Base-by-base conservation (phyloP, 2,113 vertebrate species). In the Paraplagusia blochii region DNA sequence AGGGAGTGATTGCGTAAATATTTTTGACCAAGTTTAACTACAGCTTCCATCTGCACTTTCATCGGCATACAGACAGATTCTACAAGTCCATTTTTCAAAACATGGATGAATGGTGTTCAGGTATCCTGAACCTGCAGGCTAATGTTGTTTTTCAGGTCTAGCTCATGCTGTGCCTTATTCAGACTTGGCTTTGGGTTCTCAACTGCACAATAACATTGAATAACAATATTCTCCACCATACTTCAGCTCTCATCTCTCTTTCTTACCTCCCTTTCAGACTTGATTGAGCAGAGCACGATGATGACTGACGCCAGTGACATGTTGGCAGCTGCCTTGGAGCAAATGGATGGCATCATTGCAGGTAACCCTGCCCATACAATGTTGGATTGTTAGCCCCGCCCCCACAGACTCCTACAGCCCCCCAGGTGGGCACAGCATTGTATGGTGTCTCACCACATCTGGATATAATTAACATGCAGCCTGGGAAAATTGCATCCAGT, bases 291-390 rank as follows among this genome's bases (percentile, higher is more conserved):
- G 22, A 93, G 80, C 66, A 97, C 96, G 68, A 97, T 97, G 95
- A 99, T 97, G 95, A 92, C 90, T 22, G 95, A 98, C 39, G 96
- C 95, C 77, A 98, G 96, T 66, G 96, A 99, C 57, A 99, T 99
- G 96, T 87, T 99, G 81, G 96, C 96, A 9, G 96, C 96, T 0
- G 96, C 96, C 29, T 57, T 98, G 91, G 96, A 99, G 88, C 96
- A 98, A 89, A 99, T 99, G 96, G 96, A 99, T 50, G 96, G 96
- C 10, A 97, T 99, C 66, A 99, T 98, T 69, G 96, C 96, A 94
- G 96, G 96, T 98, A 83, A 76, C 9, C 48, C 71, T 10, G 49
- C 57, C 8, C 47, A 40, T 57, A 54, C 64, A 22, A 52, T 29
- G 22, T 60, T 11, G 19, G 63, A 66, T 67, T 60, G 33, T 39